Base-by-base conservation (phyloP, 2,888 invertebrate genomes). In the Asteroscopus sphinx region DNA sequence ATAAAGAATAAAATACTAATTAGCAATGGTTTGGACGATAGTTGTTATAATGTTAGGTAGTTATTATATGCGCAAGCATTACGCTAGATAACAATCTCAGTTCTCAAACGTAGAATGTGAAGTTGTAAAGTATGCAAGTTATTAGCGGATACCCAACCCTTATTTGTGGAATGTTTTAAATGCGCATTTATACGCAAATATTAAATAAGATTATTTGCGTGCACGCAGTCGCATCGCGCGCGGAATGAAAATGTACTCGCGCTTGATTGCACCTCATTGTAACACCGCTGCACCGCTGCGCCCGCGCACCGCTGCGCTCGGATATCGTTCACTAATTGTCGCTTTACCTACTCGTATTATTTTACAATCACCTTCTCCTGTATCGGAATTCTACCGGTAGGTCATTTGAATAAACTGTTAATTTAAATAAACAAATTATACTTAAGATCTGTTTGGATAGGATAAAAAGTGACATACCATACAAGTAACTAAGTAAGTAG, bases 81-180 rank as follows among this genome's bases (percentile, higher is more conserved):
- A 46, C 33, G 48, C 67, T 75, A 78, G 77, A 80, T 81, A 76
- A 73, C 57, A 61, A 80, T 81, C 80, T 72, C 45, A 51, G 40
- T 44, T 48, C 54, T 68, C 76, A 71, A 79, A 77, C 46, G 63
- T 48, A 53, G 62, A 64, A 69, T 56, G 70, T 58, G 51, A 72
- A 65, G 76, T 73, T 73, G 73, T 81, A 83, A 85, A 81, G 69
- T 81, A 75, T 63, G 60, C 73, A 66, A 76, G 69, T 78, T 85
- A 85, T 79, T 81, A 76, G 57, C 77, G 70, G 79, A 82, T 75
- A 77, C 79, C 73, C 82, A 81, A 81, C 83, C 83, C 84, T 85
- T 83, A 83, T 86, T 85, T 85, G 82, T 86, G 86, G 87, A 87
- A 91, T 89, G 87, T 86, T 80, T 82, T 71, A 72, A 80, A 83